These are phyloP conservation scores for Orthonevra nobilis DNA, from an alignment of 2,888 invertebrate genomes.

Conservation along the genomic window DNA sequence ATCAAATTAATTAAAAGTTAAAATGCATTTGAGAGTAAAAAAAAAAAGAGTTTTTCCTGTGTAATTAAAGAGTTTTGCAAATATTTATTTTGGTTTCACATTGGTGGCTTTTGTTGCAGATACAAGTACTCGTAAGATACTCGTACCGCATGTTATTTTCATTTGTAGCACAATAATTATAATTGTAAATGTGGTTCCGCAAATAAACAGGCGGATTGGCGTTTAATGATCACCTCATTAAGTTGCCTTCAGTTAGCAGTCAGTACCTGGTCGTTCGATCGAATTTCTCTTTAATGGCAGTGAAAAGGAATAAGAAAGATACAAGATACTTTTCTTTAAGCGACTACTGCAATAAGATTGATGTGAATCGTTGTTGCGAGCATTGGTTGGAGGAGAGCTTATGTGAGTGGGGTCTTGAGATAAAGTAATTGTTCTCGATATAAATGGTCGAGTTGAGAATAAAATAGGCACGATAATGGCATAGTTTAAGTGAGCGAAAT, in stretches of 20 bases:
- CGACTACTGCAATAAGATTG: too few relatives aligned
- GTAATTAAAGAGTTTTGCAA: constrained; percentile 49
- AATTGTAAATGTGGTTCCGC: constrained; percentile 7
- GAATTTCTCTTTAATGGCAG: neutral
- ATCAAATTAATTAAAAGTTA: constrained; percentile 33
- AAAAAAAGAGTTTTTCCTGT: constrained; percentile 51
- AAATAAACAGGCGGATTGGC: constrained; percentile 35
- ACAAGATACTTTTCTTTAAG: too few relatives aligned
- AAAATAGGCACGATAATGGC: too few relatives aligned
- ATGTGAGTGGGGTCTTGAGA: too few relatives aligned
- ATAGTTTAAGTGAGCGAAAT: too few relatives aligned
- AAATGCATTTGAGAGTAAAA: constrained; percentile 56
- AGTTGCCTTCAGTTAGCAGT: constrained; percentile 4
- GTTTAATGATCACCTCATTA: constrained; percentile 32
- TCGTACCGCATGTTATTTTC: neutral
- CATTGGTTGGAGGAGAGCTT: too few relatives aligned
- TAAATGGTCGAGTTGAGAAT: too few relatives aligned
- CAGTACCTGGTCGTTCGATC: too few relatives aligned
- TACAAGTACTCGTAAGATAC: neutral
- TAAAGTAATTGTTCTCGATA: too few relatives aligned
- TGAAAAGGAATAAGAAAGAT: too few relatives aligned
- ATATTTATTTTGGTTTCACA: constrained; percentile 9
- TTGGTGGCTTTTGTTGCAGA: constrained; percentile 5
- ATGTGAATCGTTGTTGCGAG: too few relatives aligned
- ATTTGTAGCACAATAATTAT: neutral